A percentile compares a stretch with the other conserved stretches of the same genome.
These are phyloP conservation scores for Hemicentrotus pulcherrimus DNA, from an alignment of 35 echinoderm and acorn worm species.

Conservation along the genomic window DNA sequence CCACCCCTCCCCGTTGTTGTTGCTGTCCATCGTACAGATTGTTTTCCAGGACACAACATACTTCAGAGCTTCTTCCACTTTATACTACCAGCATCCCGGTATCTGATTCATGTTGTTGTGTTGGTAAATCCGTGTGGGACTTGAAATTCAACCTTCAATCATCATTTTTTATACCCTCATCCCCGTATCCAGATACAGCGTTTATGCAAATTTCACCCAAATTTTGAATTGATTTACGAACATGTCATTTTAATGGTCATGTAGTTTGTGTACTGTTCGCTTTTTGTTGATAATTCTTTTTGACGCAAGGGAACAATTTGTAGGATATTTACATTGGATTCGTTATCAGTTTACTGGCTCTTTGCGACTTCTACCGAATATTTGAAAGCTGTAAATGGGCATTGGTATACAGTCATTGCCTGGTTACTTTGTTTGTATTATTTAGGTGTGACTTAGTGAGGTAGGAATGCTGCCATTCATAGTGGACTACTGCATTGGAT, in stretches of 20 bases:
- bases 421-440: not conserved
- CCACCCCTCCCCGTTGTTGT: not conserved
- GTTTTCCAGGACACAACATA: not conserved
- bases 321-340: not conserved
- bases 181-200: not conserved
- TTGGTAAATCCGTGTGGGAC: not conserved
- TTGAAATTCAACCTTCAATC: constrained; percentile 8
- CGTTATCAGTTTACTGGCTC: not conserved
- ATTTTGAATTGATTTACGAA: not conserved
- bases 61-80: not conserved
- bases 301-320: not conserved
- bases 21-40: not conserved
- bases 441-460: not conserved
- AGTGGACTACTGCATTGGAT: not conserved
- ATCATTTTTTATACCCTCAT: not conserved
- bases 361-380: not conserved
- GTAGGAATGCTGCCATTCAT: not conserved
- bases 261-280: not conserved
- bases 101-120: not conserved
- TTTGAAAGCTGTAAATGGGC: not conserved
- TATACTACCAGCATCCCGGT: not conserved
- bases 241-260: not conserved
- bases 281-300: not conserved
- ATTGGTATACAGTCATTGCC: not conserved
- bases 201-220: not conserved